A percentile compares a stretch with the other conserved stretches of the same genome.
These are phyloP conservation scores for Poicephalus gulielmi DNA, from an alignment of 2,113 vertebrate species.

Conservation along the genomic window DNA sequence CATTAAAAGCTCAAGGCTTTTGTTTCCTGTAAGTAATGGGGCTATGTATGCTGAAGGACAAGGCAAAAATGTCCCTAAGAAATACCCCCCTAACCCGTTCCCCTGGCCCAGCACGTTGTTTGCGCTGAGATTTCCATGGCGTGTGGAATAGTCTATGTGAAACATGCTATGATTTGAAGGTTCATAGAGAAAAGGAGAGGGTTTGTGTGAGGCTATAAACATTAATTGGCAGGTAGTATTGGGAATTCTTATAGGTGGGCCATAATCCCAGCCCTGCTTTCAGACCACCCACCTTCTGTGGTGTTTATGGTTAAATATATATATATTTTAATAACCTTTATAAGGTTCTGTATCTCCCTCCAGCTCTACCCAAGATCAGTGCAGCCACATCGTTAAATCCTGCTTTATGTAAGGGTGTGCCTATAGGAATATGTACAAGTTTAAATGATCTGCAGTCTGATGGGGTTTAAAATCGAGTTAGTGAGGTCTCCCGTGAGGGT, in stretches of 20 bases:
- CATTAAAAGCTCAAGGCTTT: background rate
- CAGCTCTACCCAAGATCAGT: background rate
- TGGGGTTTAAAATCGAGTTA: background rate
- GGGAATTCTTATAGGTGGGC: background rate
- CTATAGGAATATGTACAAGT: background rate
- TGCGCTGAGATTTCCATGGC: background rate
- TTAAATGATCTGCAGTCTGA: background rate
- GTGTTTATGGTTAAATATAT: background rate
- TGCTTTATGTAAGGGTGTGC: background rate
- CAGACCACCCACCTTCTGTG: slow-evolving; percentile 54
- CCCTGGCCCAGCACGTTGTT: background rate
- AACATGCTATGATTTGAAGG: background rate
- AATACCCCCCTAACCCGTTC: background rate
- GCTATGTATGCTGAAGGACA: background rate
- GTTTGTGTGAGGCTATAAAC: background rate
- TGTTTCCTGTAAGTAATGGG: background rate
- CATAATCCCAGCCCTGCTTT: background rate
- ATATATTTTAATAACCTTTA: slow-evolving; percentile 2
- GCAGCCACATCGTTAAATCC: slow-evolving; percentile 1
- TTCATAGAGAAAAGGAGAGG: background rate
- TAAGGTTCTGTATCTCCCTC: background rate
- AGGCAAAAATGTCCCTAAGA: background rate
- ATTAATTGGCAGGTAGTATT: background rate
- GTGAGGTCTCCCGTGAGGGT: background rate
- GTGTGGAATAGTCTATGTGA: rapidly evolving